phyloP scores from a whole-genome alignment of 2,888 invertebrate species.

The Podotricha telesiphe region DNA sequence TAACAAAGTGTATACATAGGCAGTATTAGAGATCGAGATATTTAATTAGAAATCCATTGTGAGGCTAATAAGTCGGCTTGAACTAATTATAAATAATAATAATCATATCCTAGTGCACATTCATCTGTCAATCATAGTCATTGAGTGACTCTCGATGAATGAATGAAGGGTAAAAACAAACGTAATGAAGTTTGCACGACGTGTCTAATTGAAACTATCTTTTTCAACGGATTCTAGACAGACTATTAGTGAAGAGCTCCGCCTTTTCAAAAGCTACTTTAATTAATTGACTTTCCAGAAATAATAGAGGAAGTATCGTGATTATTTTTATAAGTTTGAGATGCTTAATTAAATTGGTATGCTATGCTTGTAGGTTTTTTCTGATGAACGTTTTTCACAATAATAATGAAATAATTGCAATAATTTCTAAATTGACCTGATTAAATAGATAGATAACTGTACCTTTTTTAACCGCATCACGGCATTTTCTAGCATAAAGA shows the following conservation, averaged over 20 bases:
- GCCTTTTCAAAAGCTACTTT: constrained; percentile 21
- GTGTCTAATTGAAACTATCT: constrained; percentile 23
- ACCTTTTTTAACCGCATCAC: no score
- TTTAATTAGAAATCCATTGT: constrained; percentile 18
- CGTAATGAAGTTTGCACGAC: constrained; percentile 30
- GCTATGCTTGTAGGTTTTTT: neutral
- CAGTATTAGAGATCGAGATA: neutral
- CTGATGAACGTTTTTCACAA: neutral
- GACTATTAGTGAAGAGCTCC: constrained; percentile 29
- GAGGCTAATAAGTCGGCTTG: constrained; percentile 16
- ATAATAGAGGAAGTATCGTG: constrained; percentile 21
- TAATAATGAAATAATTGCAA: neutral
- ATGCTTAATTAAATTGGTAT: neutral
- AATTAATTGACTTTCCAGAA: constrained; percentile 28
- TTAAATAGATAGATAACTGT: neutral
- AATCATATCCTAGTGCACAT: constrained; percentile 34
- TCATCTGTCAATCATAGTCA: constrained; percentile 44
- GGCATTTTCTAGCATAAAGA: no score
- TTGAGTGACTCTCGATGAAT: constrained; percentile 26
- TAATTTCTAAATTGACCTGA: neutral
- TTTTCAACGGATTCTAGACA: constrained; percentile 30
- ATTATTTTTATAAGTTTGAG: constrained; percentile 6
- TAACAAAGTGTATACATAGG: neutral
- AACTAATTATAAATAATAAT: constrained; percentile 34
- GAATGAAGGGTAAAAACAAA: constrained; percentile 28